Base-by-base conservation (phyloP, 1,140 invertebrate genomes). In the Callitettix versicolor region DNA sequence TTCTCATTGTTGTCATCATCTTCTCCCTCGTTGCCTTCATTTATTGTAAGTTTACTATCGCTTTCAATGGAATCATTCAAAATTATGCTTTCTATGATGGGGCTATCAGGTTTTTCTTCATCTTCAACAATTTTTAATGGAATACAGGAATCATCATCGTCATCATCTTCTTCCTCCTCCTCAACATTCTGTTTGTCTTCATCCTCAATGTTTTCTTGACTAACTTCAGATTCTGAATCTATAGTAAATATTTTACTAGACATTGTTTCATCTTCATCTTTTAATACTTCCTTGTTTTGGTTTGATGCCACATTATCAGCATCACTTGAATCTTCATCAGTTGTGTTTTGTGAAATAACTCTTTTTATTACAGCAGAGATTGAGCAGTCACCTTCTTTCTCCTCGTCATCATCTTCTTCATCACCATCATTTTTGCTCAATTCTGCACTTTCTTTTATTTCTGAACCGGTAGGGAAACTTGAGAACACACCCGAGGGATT, bases 81-180 rank as follows among this genome's bases (percentile, higher is more conserved):
- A 51, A 59, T 67, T 9, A 30, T 30, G 26, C 26, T 30, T 30
- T 30, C 26, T 30, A 30, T 9, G 9, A 30, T 30, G 9, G 26
- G 26, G 9, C 26, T 30, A 9, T 30, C 9, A 4, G 26, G 3
- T 3, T 30, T 30, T 30, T 30, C 26, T 30, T 30, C 26, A 30
- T 30, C 26, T 30, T 30, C 26, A 30, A 30, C 26, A 30, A 30
- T 30, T 9, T 30, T 30, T 30, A 30, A 30, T 30, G 26, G 26
- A 30, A 30, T 30, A 30, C 26, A 4, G 3, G 9, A 30, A 30
- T 65, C 50, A 48, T 68, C 66, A 57, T 68, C 67, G 22, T 68
- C 65, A 20, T 69, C 68, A 15, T 73, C 71, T 22, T 68, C 65
- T 17, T 69, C 68, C 14, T 73, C 71, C 65, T 68, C 61, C 7